These are phyloP conservation scores for Ophiodon elongatus DNA, from an alignment of 2,113 vertebrate species.

Conservation along the genomic window DNA sequence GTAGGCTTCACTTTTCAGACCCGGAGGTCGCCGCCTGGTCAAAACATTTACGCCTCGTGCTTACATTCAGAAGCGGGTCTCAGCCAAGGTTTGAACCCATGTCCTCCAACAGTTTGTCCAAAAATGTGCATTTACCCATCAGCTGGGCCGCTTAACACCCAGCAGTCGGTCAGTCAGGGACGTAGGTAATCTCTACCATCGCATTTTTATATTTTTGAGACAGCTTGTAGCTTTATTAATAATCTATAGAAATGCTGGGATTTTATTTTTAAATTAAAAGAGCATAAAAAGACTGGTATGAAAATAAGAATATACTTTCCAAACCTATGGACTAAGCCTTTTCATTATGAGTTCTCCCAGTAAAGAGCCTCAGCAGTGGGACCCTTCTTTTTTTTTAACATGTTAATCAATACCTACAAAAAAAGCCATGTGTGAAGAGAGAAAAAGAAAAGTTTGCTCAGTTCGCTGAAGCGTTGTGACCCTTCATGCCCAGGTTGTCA, in stretches of 20 bases:
- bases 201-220: no score
- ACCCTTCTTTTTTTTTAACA: neutral
- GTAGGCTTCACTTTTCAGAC: no score
- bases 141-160: no score
- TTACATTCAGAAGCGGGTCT: neutral
- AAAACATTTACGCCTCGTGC: no score
- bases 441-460: constrained; percentile 77
- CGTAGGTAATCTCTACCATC: no score
- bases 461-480: constrained; percentile 81
- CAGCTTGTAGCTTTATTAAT: no score
- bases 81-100: neutral
- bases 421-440: constrained; percentile 39
- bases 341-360: neutral
- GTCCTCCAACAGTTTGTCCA: no score
- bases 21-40: no score
- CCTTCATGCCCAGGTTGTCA: constrained; percentile 69
- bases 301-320: no score
- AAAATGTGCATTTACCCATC: no score
- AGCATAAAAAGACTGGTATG: neutral
- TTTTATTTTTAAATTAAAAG: neutral
- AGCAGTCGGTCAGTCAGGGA: no score
- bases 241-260: no score
- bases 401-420: constrained; percentile 39
- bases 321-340: neutral
- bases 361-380: constrained; percentile 40